Conservation (phyloP, 1,140 invertebrate species). For the Thalassaphorura encarpata region DNA sequence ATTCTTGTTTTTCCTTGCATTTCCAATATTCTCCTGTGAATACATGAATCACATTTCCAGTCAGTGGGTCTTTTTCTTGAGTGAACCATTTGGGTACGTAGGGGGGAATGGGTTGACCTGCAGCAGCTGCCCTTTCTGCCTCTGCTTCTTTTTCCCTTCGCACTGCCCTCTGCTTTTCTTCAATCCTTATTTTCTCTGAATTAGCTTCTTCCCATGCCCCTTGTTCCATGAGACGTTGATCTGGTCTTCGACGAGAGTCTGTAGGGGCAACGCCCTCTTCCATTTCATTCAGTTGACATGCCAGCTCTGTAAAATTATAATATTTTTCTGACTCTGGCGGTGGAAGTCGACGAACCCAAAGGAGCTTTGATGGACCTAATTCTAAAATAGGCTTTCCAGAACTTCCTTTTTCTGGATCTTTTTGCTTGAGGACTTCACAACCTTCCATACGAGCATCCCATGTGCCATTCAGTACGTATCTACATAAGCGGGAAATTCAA, state of each 20-base stretch:
- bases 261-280: conserved; percentile 90
- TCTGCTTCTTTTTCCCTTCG: conserved; percentile 63
- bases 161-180: conserved; percentile 83
- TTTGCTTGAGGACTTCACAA: conserved; percentile 69
- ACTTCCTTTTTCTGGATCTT: conserved; percentile 50
- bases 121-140: conserved; percentile 62
- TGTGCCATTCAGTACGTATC: conserved; percentile 81
- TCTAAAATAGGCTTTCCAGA: conserved; percentile 78
- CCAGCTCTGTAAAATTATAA: conserved; percentile 91
- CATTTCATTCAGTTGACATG: conserved; percentile 90
- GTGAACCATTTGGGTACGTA: conserved; percentile 88
- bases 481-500: too few species aligned
- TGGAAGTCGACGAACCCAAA: conserved; percentile 74
- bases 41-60: conserved; percentile 70
- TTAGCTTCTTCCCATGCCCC: conserved; percentile 96
- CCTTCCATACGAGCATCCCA: conserved; percentile 95
- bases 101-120: conserved; percentile 59
- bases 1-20: conserved; percentile 77
- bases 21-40: conserved; percentile 90
- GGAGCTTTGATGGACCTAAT: conserved; percentile 67
- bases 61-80: conserved; percentile 65
- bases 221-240: conserved; percentile 96
- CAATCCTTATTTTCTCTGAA: conserved; percentile 73
- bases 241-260: conserved; percentile 83
- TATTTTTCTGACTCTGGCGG: conserved; percentile 62